Conservation (phyloP, 1,140 invertebrate genomes). For the Drosophila arawakana region DNA sequence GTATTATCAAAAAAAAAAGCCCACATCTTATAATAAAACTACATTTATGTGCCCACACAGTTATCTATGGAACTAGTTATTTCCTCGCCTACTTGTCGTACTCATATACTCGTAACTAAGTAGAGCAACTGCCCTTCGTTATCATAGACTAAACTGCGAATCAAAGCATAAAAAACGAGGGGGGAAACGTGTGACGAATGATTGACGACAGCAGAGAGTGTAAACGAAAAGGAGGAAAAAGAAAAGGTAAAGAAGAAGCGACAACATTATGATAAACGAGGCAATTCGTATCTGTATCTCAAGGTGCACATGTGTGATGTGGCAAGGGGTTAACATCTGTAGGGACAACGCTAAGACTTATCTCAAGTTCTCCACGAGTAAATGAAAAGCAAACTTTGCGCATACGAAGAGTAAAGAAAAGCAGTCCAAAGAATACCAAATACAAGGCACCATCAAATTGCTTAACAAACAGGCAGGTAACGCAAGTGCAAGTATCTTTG, state of each 20-base stretch:
- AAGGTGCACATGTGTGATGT: constrained; percentile 21
- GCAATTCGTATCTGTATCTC: constrained; percentile 24
- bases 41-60: constrained; percentile 58
- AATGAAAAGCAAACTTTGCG: constrained; percentile 70
- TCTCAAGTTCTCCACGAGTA: constrained; percentile 43
- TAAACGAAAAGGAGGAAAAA: constrained; percentile 2
- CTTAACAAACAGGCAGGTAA: constrained; percentile 56
- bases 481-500: constrained; percentile 31
- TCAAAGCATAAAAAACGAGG: constrained; percentile 28
- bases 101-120: constrained; percentile 13
- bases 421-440: constrained; percentile 8
- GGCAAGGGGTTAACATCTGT: constrained; percentile 69
- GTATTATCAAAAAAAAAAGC: constrained; percentile 48
- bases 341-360: constrained; percentile 47
- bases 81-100: constrained; percentile 57
- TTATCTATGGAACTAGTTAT: constrained; percentile 55
- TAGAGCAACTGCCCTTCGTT: constrained; percentile 74
- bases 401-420: constrained; percentile 32
- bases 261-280: constrained; percentile 65
- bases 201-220: constrained; percentile 62
- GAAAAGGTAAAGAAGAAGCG: neutral
- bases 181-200: constrained; percentile 67
- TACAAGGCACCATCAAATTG: constrained; percentile 56
- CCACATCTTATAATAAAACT: constrained; percentile 59
- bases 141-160: constrained; percentile 47